Evolutionary conservation across 2,888 invertebrate species (phyloP).

Genomic region (Oligia latruncula): DNA sequence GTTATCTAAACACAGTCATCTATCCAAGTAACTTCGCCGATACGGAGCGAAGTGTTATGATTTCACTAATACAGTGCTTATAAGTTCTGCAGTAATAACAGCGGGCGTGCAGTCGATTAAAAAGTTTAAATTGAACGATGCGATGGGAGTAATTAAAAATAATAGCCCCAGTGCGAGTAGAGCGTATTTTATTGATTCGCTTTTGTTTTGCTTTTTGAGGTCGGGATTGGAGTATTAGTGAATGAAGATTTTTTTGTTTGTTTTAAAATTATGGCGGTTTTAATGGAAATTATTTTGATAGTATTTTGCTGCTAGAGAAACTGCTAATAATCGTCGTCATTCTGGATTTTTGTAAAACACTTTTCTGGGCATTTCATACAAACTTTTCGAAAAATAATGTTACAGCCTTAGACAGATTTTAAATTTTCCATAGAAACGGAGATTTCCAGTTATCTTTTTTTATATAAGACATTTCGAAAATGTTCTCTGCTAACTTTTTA

Average conservation of each 20-base stretch:
- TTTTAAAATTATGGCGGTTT: background rate
- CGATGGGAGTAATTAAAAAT: slow-evolving; percentile 65
- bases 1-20: slow-evolving; percentile 12
- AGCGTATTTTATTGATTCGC: slow-evolving; percentile 48
- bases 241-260: background rate
- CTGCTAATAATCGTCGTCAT: background rate
- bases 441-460: too few species aligned
- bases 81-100: slow-evolving; percentile 49
- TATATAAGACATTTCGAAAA: too few species aligned
- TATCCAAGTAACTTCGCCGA: slow-evolving; percentile 9
- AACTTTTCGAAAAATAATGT: too few species aligned
- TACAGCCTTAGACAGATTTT: too few species aligned
- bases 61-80: slow-evolving; percentile 50
- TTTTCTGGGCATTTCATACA: too few species aligned
- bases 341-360: background rate
- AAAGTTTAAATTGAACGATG: slow-evolving; percentile 65
- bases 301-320: background rate
- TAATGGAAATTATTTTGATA: background rate
- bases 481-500: too few species aligned
- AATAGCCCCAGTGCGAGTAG: slow-evolving; percentile 50
- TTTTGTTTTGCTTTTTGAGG: slow-evolving; percentile 27
- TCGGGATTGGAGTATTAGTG: background rate
- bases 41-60: slow-evolving; percentile 45
- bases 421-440: too few species aligned
- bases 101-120: slow-evolving; percentile 58